Base-by-base conservation (phyloP, 2,113 vertebrate genomes). In the Lophius piscatorius region DNA sequence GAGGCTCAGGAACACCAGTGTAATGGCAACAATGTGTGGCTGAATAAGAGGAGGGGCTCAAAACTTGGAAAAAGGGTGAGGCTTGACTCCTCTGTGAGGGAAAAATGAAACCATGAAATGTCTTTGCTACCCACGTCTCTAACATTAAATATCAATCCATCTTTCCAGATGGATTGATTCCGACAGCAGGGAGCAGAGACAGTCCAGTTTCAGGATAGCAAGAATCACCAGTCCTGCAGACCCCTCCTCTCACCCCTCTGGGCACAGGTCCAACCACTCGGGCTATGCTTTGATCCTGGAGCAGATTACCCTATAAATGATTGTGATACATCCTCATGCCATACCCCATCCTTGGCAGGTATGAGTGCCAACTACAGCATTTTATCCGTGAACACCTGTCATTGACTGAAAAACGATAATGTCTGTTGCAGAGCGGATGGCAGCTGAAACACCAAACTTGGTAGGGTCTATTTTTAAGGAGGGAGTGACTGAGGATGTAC, bases 241-340 rank as follows among this genome's bases (percentile, higher is more conserved):
- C 64, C 77, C 65, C 78, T 81, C 84, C 63, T 41, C 61, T 44
- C 60, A 82, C 79, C 75, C 84, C 4, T 21, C 56, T 45, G 39
- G 71, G 60, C 66, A 33, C 29, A n/a, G 36, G 64, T 69, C 70
- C 80, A 81, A n/a, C 22, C 35, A 78, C 11, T 62, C 80, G 35
- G 67, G 59, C 63, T 48, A 78, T 73, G 74, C 85, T 87, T 87
- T 88, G 81, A 88, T 80, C 21, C 49, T 9, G 17, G 21, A 41
- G 42, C 29, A n/a, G 20, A 0, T 35, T 35, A 10, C 2, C 34
- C 77, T 78, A 74, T 80, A 81, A 84, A 76, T 74, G 78, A 83
- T 52, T 41, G 70, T 54, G 74, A 73, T 28, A 76, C 72, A 59
- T 24, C 66, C 56, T 40, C 33, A 60, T 34, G 62, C 47, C 48